A percentile compares a stretch with the other conserved stretches of the same genome.
Evolutionary conservation across 2,888 invertebrate genomes (phyloP).

Genomic region (Cactoblastis cactorum): DNA sequence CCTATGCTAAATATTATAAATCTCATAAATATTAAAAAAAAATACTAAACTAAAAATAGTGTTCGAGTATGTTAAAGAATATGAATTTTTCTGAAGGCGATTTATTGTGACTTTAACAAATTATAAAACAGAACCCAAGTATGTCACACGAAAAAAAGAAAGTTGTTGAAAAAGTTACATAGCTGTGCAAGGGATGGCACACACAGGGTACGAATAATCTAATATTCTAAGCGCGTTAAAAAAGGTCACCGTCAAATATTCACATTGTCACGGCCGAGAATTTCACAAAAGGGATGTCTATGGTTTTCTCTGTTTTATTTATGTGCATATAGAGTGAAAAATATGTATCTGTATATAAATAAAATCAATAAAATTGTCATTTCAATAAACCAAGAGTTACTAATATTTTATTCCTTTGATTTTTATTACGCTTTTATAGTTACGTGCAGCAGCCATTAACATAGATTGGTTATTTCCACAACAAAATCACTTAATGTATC

Average conservation of each 20-base stretch:
- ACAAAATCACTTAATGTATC: too few relatives aligned
- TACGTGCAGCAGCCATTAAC: too few relatives aligned
- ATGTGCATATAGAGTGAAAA: slow-evolving; percentile 19
- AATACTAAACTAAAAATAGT: too few relatives aligned
- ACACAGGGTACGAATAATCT: slow-evolving; percentile 31
- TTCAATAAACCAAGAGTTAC: not conserved
- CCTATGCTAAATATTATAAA: too few relatives aligned
- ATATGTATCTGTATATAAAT: slow-evolving; percentile 7
- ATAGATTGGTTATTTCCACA: too few relatives aligned
- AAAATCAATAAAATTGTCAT: slow-evolving; percentile 14
- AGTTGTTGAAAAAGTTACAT: slow-evolving; percentile 7
- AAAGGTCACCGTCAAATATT: slow-evolving; percentile 51
- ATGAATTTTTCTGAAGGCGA: too few relatives aligned
- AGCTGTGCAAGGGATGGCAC: slow-evolving; percentile 2
- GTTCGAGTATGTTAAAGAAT: too few relatives aligned
- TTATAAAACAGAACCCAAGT: not conserved
- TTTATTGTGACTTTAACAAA: too few relatives aligned
- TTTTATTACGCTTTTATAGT: too few relatives aligned
- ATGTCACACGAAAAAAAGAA: not conserved
- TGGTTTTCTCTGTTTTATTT: slow-evolving; percentile 19
- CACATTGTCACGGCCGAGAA: slow-evolving; percentile 40
- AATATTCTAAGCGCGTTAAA: slow-evolving; percentile 43
- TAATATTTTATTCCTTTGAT: not conserved
- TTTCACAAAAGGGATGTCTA: slow-evolving; percentile 25
- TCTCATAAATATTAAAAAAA: too few relatives aligned